Base-by-base conservation (phyloP, 2,113 vertebrate species). In the Sebastes fasciatus region DNA sequence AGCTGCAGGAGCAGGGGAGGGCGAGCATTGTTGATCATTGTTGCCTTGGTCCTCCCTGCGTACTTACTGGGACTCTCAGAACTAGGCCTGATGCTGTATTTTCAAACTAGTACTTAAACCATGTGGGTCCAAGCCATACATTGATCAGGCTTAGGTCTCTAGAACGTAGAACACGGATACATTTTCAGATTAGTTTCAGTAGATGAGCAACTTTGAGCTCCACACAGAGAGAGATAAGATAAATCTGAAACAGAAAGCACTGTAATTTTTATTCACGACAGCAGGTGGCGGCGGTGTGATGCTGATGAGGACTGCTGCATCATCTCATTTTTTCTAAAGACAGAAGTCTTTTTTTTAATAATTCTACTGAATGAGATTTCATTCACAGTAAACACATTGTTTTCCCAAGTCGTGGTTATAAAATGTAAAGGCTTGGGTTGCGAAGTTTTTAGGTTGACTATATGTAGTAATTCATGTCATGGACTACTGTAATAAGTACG, bases 401-500 rank as follows among this genome's bases (percentile, higher is more conserved):
- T 93, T 91, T 92, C 72, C 40, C 85, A 88, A 84, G 86, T 89
- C 55, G 65, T 91, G 88, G 80, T 93, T 92, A 86, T 87, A 88
- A 92, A 89, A 90, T 92, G 88, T 93, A 92, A 92, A 94, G 90
- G 89, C 88, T 90, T 86, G 75, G 90, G 84, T 91, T 86, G 85
- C 87, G 88, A 88, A 75, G 88, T 76, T 91, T 87, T 90, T 89
- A 74, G 80, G 85, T 86, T 87, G 92, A 91, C 70, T 90, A 78
- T 89, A 90, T 93, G 91, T 93, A 90, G 87, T 94, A 91, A 94
- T 93, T 95, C 94, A 92, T 95, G 95, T 96, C 95, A 95, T 94
- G 94, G 94, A 96, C 95, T 96, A 95, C 95, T 96, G 95, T 96
- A 94, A 92, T 92, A 92, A 93, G 80, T 88, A 91, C 71, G 95